phyloP scores from a whole-genome alignment of 2,888 invertebrate species.

The Herminia tarsipennalis region DNA sequence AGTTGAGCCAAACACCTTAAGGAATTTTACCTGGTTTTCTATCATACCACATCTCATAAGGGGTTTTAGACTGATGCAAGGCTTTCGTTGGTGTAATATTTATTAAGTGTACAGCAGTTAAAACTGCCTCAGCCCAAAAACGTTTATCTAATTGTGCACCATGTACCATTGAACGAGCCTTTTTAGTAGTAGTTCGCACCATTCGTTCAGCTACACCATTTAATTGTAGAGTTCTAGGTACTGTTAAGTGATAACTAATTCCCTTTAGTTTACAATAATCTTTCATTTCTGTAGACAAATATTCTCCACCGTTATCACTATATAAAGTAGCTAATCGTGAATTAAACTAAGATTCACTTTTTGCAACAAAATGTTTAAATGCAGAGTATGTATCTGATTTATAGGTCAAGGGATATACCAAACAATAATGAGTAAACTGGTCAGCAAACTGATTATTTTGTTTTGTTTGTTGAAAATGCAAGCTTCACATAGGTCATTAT shows the following conservation, averaged over 20 bases:
- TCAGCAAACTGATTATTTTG: conserved; percentile 45
- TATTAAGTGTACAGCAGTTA: conserved; percentile 45
- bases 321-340: conserved; percentile 47
- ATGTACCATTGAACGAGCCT: conserved; percentile 51
- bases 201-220: conserved; percentile 62
- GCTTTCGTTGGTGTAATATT: background rate
- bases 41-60: background rate
- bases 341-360: conserved; percentile 35
- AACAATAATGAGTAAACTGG: conserved; percentile 53
- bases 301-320: conserved; percentile 52
- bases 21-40: background rate
- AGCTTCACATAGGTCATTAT: background rate
- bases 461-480: background rate
- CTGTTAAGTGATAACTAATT: conserved; percentile 41
- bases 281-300: conserved; percentile 49
- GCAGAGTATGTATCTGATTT: conserved; percentile 46
- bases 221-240: conserved; percentile 59
- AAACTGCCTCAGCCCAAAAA: conserved; percentile 53
- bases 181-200: conserved; percentile 57
- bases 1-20: conserved; percentile 50
- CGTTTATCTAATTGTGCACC: conserved; percentile 46
- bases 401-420: conserved; percentile 47
- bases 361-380: conserved; percentile 12
- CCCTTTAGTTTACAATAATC: conserved; percentile 29
- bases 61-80: no score